Evolutionary conservation across 2,113 vertebrate genomes (phyloP).

Genomic region (Solea solea): DNA sequence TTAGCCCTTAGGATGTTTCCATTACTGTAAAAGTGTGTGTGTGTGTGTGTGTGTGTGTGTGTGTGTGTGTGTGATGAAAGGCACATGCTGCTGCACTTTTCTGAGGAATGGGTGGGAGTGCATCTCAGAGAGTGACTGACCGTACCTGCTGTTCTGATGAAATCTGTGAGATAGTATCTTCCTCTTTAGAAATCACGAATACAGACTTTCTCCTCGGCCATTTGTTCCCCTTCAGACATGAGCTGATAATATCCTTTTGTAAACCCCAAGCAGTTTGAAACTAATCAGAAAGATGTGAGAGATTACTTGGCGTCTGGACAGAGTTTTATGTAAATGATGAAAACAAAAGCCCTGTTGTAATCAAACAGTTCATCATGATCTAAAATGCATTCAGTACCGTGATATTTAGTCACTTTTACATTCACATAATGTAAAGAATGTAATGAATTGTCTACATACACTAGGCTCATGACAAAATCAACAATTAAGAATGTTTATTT

Average conservation of each 20-base stretch:
- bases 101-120: conserved; percentile 10
- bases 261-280: background rate
- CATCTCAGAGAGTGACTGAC: background rate
- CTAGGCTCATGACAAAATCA: background rate
- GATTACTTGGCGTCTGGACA: background rate
- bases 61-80: background rate
- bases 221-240: background rate
- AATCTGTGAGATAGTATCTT: conserved; percentile 7
- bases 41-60: background rate
- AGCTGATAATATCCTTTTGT: conserved; percentile 30
- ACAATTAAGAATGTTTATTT: background rate
- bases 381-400: background rate
- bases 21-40: conserved; percentile 10
- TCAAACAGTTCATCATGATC: background rate
- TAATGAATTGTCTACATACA: background rate
- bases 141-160: background rate
- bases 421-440: background rate
- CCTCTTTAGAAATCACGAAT: background rate
- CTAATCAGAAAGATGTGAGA: background rate
- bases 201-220: conserved; percentile 15
- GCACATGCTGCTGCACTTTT: conserved; percentile 4
- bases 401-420: background rate
- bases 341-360: background rate
- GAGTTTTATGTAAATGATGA: background rate
- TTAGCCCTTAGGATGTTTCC: conserved; percentile 13